Conservation (phyloP, 1,140 invertebrate genomes). For the Cylas formicarius region DNA sequence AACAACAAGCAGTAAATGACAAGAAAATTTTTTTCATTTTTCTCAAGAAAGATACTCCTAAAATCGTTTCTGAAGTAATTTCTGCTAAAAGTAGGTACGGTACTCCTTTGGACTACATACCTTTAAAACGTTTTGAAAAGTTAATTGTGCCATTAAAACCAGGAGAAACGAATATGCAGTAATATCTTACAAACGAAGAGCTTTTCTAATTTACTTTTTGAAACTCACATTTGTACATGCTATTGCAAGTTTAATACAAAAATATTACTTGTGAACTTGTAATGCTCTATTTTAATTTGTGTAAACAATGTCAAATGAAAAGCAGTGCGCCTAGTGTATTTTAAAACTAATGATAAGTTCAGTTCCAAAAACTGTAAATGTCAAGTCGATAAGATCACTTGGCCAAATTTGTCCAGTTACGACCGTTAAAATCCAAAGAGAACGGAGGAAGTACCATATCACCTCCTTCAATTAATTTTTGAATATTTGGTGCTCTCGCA, state of each 20-base stretch:
- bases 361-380: conserved; percentile 37
- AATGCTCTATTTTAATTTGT: conserved; percentile 32
- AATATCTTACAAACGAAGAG: conserved; percentile 32
- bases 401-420: conserved; percentile 43
- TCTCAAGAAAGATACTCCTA: conserved; percentile 22
- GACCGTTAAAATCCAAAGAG: too few species aligned
- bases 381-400: conserved; percentile 47
- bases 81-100: conserved; percentile 16
- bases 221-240: conserved; percentile 28
- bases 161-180: conserved; percentile 29
- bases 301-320: conserved; percentile 30
- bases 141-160: conserved; percentile 29
- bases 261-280: conserved; percentile 27
- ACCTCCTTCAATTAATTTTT: conserved; percentile 32
- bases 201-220: conserved; percentile 30
- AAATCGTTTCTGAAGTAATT: too few species aligned
- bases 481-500: conserved; percentile 35
- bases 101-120: conserved; percentile 21
- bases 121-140: conserved; percentile 27
- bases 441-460: conserved; percentile 28
- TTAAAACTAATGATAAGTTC: conserved; percentile 31
- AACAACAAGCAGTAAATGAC: conserved; percentile 16
- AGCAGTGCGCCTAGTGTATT: conserved; percentile 25
- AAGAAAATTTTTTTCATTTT: conserved; percentile 26
- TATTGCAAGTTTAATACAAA: conserved; percentile 31